phyloP scores from a whole-genome alignment of 2,797 vertebrate species.

The Sylvilagus floridanus region DNA sequence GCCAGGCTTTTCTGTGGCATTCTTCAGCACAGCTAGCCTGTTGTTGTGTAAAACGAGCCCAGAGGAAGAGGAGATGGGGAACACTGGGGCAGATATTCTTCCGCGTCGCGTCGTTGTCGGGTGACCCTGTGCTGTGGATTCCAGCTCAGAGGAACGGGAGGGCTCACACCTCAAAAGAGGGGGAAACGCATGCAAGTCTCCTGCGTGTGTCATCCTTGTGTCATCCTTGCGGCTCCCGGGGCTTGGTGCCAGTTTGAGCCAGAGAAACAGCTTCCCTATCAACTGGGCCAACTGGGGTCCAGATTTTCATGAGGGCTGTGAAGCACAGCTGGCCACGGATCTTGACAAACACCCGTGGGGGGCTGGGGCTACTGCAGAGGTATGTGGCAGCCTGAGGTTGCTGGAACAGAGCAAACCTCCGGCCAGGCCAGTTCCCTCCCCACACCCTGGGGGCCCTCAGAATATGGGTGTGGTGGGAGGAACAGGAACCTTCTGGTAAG shows the following conservation, averaged over 20 bases:
- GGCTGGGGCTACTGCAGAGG: background rate
- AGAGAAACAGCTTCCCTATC: conserved; percentile 53
- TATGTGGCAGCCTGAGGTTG: background rate
- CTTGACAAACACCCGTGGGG: conserved; percentile 22
- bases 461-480: no score
- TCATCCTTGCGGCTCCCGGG: conserved; percentile 59
- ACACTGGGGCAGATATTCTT: conserved; percentile 19
- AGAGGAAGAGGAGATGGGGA: background rate
- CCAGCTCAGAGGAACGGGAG: background rate
- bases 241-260: conserved; percentile 73
- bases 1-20: conserved; percentile 74
- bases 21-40: conserved; percentile 85
- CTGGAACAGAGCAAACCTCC: background rate
- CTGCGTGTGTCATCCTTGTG: conserved; percentile 68
- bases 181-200: conserved; percentile 37
- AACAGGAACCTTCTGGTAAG: background rate
- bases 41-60: conserved; percentile 82
- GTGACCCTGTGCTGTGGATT: background rate
- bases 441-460: no score
- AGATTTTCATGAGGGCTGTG: conserved; percentile 70
- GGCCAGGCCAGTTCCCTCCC: background rate
- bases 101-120: no score
- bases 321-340: conserved; percentile 65
- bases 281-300: conserved; percentile 58
- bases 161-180: conserved; percentile 48